Percentiles rank a stretch among this genome's conserved stretches.
These are phyloP conservation scores for Tiphia femorata DNA, from an alignment of 2,888 invertebrate genomes.

Conservation along the genomic window DNA sequence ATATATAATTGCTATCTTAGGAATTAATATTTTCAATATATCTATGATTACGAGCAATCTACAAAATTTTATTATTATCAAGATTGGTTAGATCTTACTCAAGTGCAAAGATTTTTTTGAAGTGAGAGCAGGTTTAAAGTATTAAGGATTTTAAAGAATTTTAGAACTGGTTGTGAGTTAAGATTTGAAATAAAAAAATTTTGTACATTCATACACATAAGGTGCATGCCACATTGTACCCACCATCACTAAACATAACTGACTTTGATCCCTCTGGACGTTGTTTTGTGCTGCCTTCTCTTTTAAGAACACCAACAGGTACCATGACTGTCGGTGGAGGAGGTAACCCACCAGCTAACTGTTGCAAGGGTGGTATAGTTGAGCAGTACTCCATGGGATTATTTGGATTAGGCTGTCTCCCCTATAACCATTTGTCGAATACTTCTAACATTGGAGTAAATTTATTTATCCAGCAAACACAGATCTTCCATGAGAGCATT, in stretches of 20 bases:
- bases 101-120: too few species aligned
- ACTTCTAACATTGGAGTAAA: conserved; percentile 60
- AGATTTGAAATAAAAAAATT: too few species aligned
- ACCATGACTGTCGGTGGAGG: conserved; percentile 83
- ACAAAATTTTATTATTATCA: too few species aligned
- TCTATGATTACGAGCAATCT: too few species aligned
- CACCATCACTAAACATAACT: conserved; percentile 90
- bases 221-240: conserved; percentile 31
- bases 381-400: conserved; percentile 91
- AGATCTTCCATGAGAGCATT: conserved; percentile 13
- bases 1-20: too few species aligned
- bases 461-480: conserved; percentile 37
- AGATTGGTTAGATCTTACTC: too few species aligned
- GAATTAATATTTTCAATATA: too few species aligned
- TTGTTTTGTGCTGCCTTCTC: conserved; percentile 72
- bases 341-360: conserved; percentile 72
- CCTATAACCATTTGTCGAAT: conserved; percentile 69
- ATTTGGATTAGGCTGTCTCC: conserved; percentile 81
- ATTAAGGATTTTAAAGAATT: too few species aligned
- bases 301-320: conserved; percentile 85
- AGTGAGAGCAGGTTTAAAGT: too few species aligned
- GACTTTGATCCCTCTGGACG: conserved; percentile 75
- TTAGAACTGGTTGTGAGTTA: too few species aligned
- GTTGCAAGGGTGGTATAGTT: conserved; percentile 83
- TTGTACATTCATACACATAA: conserved; percentile 15